phyloP scores from a whole-genome alignment of 1,140 invertebrate genomes.

The Periplaneta americana region DNA sequence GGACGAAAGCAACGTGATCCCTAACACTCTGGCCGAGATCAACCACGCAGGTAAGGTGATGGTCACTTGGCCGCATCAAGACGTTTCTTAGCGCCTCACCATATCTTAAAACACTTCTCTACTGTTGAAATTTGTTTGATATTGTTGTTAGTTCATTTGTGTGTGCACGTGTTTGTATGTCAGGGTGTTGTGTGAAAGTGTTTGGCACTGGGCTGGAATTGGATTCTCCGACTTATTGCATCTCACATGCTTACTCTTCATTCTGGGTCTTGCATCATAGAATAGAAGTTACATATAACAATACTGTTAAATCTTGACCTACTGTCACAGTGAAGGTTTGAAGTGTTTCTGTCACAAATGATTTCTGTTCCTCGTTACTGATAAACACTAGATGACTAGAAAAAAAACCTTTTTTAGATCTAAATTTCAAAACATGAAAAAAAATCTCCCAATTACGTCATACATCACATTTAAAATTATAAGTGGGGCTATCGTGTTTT shows the following conservation, averaged over 20 bases:
- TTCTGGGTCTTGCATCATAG: neutral
- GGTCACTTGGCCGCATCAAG: neutral
- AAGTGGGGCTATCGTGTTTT: too few relatives aligned
- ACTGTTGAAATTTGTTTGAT: neutral
- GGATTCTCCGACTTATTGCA: neutral
- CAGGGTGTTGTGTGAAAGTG: neutral
- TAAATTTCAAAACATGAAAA: too few relatives aligned
- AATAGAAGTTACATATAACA: too few relatives aligned
- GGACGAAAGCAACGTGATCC: slow-evolving; percentile 25
- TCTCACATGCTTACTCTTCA: neutral
- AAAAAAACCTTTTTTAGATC: too few relatives aligned
- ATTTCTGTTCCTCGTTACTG: too few relatives aligned
- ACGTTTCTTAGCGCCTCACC: neutral
- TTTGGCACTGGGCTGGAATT: neutral
- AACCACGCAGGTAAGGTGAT: slow-evolving; percentile 23
- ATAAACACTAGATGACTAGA: too few relatives aligned
- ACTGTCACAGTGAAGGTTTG: too few relatives aligned
- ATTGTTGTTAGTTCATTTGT: neutral
- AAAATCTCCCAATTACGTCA: too few relatives aligned
- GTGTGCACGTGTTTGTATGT: neutral
- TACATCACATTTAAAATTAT: too few relatives aligned
- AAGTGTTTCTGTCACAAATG: too few relatives aligned
- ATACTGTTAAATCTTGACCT: too few relatives aligned
- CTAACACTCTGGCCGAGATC: slow-evolving; percentile 23
- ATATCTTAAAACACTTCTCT: neutral